phyloP scores from a whole-genome alignment of 1,140 invertebrate species.

The Leptoteleia sp. region DNA sequence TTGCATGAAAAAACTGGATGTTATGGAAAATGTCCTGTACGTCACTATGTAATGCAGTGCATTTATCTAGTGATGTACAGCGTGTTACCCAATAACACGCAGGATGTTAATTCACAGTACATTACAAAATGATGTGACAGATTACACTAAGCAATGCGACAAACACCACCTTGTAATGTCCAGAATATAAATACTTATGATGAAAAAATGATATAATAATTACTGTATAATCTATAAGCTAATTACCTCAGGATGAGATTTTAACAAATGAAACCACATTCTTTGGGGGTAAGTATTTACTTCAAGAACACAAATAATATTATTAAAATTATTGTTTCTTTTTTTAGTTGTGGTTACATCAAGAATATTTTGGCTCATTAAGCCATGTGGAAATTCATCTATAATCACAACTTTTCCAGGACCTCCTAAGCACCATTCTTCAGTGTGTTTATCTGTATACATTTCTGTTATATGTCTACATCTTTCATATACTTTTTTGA shows the following conservation, averaged over 20 bases:
- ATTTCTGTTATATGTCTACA: conserved; percentile 76
- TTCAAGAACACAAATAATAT: conserved; percentile 81
- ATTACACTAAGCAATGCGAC: no score
- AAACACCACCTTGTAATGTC: no score
- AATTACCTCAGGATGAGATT: conserved; percentile 74
- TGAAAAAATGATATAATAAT: no score
- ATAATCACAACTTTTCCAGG: conserved; percentile 78
- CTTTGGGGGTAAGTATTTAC: conserved; percentile 75
- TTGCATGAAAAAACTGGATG: no score
- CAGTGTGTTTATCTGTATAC: conserved; percentile 76
- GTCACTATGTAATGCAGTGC: no score
- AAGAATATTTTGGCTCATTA: conserved; percentile 72
- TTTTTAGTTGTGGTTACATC: conserved; percentile 72
- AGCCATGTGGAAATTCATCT: conserved; percentile 81
- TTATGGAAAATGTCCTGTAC: no score
- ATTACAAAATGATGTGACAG: no score
- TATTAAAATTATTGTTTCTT: conserved; percentile 78
- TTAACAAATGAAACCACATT: conserved; percentile 79
- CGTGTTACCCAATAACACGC: no score
- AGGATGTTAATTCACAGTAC: no score
- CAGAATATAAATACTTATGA: no score
- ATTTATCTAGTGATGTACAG: no score
- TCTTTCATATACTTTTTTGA: conserved; percentile 79
- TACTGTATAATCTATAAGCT: no score
- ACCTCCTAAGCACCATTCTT: conserved; percentile 79